A percentile compares a stretch with the other conserved stretches of the same genome.
phyloP scores from a whole-genome alignment of 2,888 invertebrate species.

The Frankliniella intonsa region DNA sequence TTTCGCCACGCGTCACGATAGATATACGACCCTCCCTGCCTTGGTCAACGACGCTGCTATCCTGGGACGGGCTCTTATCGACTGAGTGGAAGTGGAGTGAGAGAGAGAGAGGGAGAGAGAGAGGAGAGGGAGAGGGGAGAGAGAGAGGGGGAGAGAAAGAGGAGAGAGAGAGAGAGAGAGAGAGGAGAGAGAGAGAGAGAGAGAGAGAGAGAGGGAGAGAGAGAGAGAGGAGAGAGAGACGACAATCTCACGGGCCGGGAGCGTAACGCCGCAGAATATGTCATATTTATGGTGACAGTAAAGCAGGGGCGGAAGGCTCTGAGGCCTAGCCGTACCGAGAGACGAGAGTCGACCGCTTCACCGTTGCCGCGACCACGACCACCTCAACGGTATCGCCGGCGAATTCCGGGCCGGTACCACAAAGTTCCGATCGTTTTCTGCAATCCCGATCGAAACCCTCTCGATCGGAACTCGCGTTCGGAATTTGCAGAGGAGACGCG shows the following conservation, averaged over 20 bases:
- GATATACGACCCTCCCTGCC: not conserved
- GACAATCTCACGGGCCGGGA: not conserved
- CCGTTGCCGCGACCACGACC: not conserved
- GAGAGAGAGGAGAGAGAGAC: not conserved
- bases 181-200: slow-evolving; percentile 1
- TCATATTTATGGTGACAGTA: slow-evolving; percentile 23
- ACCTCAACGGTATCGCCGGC: not conserved
- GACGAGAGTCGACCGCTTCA: not conserved
- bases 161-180: not conserved
- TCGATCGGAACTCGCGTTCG: too few species aligned
- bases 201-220: not conserved
- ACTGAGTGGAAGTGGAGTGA: not conserved
- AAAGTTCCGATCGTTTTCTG: too few species aligned
- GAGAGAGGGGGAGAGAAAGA: too few species aligned
- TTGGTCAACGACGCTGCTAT: too few species aligned
- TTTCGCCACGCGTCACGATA: too few species aligned
- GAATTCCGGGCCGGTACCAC: too few species aligned
- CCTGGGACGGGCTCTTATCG: not conserved
- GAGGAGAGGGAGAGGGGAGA: too few species aligned
- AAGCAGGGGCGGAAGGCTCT: not conserved
- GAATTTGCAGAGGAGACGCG: too few species aligned
- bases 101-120: not conserved
- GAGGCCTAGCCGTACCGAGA: too few species aligned
- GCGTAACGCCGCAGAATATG: not conserved
- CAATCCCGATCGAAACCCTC: too few species aligned